Evolutionary conservation across 2,888 invertebrate genomes (phyloP), one percentile per base, ranked within the genome.

Genomic region (Oxystoma pomonae): DNA sequence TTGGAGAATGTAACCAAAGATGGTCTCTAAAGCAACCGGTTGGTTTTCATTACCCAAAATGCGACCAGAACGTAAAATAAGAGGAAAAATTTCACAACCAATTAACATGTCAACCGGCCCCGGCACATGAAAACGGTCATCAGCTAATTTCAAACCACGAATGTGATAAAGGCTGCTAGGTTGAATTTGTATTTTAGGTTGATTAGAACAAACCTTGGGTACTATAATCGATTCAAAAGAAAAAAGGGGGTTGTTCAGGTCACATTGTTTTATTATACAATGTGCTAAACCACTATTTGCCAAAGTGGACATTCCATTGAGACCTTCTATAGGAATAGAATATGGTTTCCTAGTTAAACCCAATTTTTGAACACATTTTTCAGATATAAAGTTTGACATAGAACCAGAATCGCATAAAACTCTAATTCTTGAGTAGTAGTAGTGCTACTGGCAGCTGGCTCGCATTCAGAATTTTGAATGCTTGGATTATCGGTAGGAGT

Each of bases 41-140:
- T 53, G n/a, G n/a, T 53, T n/a, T n/a, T n/a, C n/a, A 53, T n/a
- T 53, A 19, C 53, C 53, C 17, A n/a, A 5, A 20, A 57, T 5
- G 20, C 57, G 3, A 12, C 57, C 57, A 16, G 57, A 18, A 16
- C 57, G 19, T 7, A 20, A 57, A 57, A 57, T 20, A 3, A 16
- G 18, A 57, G 57, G 57, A 57, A 57, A 16, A 7, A 57, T 20
- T 20, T 57, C 57, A 18, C 16, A 18, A 16, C 57, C 57, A n/a
- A 57, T 18, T 9, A 57, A 18, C 57, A 57, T 20, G 20, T 57
- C 19, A 5, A 57, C 19, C 9, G 20, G 57, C 3, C 9, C 3
- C 7, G 57, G 20, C 3, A 35, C 12, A 35, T 35, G 12, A 35
- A 35, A 35, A 12, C 35, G 35, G 5, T 35, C 35, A 35, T 35